phyloP scores from a whole-genome alignment of 2,113 vertebrate genomes.

The Protobothrops mucrosquamatus region DNA sequence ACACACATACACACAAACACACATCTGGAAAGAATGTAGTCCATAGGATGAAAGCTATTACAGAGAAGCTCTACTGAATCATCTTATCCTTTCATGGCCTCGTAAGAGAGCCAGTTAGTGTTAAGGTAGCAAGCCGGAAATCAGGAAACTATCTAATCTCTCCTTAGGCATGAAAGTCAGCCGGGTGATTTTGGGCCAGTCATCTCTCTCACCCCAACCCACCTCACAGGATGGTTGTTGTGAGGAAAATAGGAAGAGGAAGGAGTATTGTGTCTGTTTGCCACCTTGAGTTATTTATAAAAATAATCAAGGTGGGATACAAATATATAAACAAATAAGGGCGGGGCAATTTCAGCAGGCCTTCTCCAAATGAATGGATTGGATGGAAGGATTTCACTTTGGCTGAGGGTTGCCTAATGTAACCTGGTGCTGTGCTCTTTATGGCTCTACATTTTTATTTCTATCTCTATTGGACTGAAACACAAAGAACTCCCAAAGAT shows the following conservation, averaged over 20 bases:
- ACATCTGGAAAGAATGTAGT: neutral
- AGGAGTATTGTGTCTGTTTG: neutral
- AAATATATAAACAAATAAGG: neutral
- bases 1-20: neutral
- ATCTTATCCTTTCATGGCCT: neutral
- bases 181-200: neutral
- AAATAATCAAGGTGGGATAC: neutral
- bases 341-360: neutral
- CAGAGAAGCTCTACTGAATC: neutral
- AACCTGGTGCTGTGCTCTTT: neutral
- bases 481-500: neutral
- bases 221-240: neutral
- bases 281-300: neutral
- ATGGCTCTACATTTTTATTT: neutral
- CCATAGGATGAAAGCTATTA: neutral
- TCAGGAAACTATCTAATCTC: neutral
- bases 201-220: neutral
- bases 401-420: neutral
- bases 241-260: neutral
- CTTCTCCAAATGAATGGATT: neutral
- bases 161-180: neutral
- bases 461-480: neutral
- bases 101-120: neutral
- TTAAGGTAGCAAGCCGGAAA: neutral
- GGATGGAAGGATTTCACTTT: neutral